Base-by-base conservation (phyloP, 2,113 vertebrate species). In the Prionailurus bengalensis region DNA sequence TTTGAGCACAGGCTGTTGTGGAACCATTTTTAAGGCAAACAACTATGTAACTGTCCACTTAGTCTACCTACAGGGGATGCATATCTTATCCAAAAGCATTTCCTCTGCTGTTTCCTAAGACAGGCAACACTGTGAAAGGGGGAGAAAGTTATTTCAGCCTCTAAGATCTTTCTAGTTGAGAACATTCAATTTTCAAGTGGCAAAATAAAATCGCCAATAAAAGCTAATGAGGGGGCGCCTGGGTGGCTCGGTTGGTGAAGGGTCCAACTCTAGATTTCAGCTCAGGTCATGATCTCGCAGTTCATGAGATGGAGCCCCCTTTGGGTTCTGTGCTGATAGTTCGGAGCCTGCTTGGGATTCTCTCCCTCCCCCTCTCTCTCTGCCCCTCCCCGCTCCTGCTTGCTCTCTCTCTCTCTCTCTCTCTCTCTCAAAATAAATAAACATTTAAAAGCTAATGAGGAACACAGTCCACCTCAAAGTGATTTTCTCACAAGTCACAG, bases 201-300 rank as follows among this genome's bases (percentile, higher is more conserved):
- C 15, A 96, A 84, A 93, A 84, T n/a, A 90, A 91, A 90, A 68
- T 45, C 42, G 29, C 13, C 17, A 82, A 33, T 42, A 36, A 91
- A 74, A 84, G 51, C 36, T 29, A 2, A 7, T 36, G 23, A 65
- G 58, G 15, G 21, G 21, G 21, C 58, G 3, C 58, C 21, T 23
- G 58, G 58, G 21, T 61, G 58, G 21, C 21, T 61, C 0, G 3
- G 21, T 61, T 61, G 58, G 58, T 23, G 58, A 61, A 7, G 55
- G 19, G 55, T 21, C 55, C 55, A 58, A 21, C 2, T 61, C 58
- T 61, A 6, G 21, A 61, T 61, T 61, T 61, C 58, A 61, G 58
- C 58, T 61, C 58, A 61, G 21, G 58, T 61, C 58, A 61, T 61
- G 21, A 61, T 23, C 21, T 19, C 58, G 23, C 58, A 61, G 58